Evolutionary conservation across 2,113 vertebrate species (phyloP), one percentile per base, ranked within the genome.

Genomic region (Catharus bicknelli): DNA sequence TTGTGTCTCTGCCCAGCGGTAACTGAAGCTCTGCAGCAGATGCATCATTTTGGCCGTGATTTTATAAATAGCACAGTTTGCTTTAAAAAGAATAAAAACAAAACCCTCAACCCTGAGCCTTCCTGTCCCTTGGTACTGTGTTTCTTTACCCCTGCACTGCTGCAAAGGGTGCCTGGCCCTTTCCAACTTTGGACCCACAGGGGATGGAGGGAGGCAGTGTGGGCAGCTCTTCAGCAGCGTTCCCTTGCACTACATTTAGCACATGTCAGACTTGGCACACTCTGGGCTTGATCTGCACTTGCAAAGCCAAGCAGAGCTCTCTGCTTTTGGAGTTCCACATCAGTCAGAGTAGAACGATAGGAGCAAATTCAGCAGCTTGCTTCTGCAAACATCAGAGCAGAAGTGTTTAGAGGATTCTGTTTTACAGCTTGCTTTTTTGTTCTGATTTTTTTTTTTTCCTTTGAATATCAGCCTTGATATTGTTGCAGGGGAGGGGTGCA

Each of bases 21-120:
- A 87, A 69, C 55, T 27, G 75, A 73, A 62, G 29, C 43, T 75
- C 87, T 70, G 74, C 59, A 85, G 78, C 70, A 79, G 54, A 85
- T 0, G 3, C 66, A 47, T 50, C 42, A 47, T 74, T 61, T 82
- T 69, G 66, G 30, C 55, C 11, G 2, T 67, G 50, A 36, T 74
- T 85, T 88, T 89, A 90, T 86, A 91, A 94, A 91, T 92, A 95
- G 80, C 78, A 67, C 8, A 10, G 59, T 67, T 91, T 63, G n/a
- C 40, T 92, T 93, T 34, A 69, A 64, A 77, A 69, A 54, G 58
- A 73, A 40, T 30, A 38, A n/a, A 67, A 79, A 2, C 10, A n/a
- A 16, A 36, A 38, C 14, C 11, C 15, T 23, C 75, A 57, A 1
- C 16, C 34, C 36, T 11, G 30, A 87, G 70, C 61, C 21, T 63